Conservation (phyloP, 2,797 vertebrate genomes). For the Remorina albescens region DNA sequence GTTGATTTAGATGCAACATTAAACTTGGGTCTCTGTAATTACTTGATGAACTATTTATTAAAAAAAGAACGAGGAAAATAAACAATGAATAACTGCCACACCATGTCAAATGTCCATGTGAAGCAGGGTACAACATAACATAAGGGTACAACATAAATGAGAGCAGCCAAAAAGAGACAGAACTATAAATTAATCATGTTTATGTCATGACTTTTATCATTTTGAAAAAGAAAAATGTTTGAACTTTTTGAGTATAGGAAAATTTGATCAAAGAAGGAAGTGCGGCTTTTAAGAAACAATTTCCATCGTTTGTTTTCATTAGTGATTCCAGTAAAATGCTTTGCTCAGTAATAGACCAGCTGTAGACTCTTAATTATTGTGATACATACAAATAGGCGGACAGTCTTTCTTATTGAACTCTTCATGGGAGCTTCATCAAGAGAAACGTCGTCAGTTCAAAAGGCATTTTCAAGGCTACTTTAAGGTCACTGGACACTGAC, state of each 20-base stretch:
- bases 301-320: constrained; percentile 27
- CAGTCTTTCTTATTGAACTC: constrained; percentile 56
- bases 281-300: constrained; percentile 12
- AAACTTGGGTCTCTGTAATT: constrained; percentile 23
- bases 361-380: constrained; percentile 51
- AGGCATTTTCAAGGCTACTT: constrained; percentile 48
- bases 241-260: constrained; percentile 41
- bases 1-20: constrained; percentile 54
- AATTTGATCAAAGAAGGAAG: constrained; percentile 51
- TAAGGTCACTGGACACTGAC: no score
- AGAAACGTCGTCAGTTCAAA: constrained; percentile 43
- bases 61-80: constrained; percentile 43
- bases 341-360: constrained; percentile 38
- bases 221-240: constrained; percentile 29
- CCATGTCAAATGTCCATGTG: constrained; percentile 36
- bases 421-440: constrained; percentile 44
- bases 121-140: no score
- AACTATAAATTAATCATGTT: constrained; percentile 35
- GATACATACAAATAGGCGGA: constrained; percentile 34
- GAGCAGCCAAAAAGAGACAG: constrained; percentile 10
- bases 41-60: constrained; percentile 58
- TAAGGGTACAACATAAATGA: constrained; percentile 16
- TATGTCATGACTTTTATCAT: constrained; percentile 23
- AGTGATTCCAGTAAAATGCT: constrained; percentile 25
- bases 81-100: constrained; percentile 42